Conservation (phyloP, 2,888 invertebrate species). For the Glyphotaelius pellucidus region DNA sequence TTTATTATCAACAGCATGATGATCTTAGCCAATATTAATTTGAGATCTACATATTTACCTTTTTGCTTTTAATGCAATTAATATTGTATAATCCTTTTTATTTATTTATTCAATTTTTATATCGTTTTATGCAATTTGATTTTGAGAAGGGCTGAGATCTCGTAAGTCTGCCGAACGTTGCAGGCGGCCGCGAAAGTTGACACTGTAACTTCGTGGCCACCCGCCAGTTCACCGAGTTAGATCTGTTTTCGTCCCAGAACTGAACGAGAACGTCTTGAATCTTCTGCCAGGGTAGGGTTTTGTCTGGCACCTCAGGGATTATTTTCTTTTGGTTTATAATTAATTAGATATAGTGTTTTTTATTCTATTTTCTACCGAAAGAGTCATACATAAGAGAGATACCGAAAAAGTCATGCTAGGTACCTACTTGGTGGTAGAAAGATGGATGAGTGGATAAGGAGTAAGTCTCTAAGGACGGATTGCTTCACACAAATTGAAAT, state of each 20-base stretch:
- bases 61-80: not conserved
- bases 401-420: no score
- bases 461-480: no score
- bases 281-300: not conserved
- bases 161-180: not conserved
- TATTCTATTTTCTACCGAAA: no score
- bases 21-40: no score
- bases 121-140: not conserved
- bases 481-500: no score
- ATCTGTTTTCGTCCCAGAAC: not conserved
- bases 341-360: no score
- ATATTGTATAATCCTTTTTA: not conserved
- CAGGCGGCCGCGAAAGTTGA: conserved; percentile 16
- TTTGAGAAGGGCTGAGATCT: conserved; percentile 5
- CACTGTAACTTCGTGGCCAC: conserved; percentile 20
- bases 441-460: no score
- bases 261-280: not conserved
- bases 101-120: not conserved
- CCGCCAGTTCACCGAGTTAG: conserved; percentile 21
- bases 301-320: not conserved
- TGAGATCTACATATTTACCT: no score
- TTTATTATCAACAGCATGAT: no score
- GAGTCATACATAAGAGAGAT: no score
- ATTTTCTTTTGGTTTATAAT: not conserved
- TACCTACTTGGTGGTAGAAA: no score